These are phyloP conservation scores for Cephus cinctus DNA, from an alignment of 1,140 invertebrate genomes.

Conservation along the genomic window DNA sequence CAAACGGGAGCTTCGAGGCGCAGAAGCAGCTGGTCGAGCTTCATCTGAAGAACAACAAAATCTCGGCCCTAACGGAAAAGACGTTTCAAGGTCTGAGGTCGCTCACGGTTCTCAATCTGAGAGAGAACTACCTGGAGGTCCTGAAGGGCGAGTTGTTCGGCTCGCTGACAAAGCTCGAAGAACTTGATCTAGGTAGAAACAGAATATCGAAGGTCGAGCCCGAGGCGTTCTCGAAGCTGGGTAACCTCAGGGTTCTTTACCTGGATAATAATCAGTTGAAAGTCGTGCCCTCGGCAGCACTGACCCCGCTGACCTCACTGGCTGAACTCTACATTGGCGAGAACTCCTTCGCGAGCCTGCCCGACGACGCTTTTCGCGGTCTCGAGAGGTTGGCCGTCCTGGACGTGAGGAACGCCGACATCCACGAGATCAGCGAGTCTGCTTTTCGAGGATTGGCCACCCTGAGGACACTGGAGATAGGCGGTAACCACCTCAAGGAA, in stretches of 20 bases:
- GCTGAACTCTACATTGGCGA: conserved; percentile 81
- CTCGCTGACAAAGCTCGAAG: conserved; percentile 72
- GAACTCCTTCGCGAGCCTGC: conserved; percentile 75
- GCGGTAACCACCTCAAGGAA: conserved; percentile 71
- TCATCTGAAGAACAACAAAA: conserved; percentile 81
- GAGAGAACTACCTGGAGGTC: conserved; percentile 80
- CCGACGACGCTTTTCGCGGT: conserved; percentile 73
- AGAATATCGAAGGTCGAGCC: conserved; percentile 78
- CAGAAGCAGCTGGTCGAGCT: conserved; percentile 80
- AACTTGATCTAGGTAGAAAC: conserved; percentile 86
- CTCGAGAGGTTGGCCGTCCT: conserved; percentile 72
- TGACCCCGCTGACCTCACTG: conserved; percentile 69
- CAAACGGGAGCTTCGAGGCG: conserved; percentile 72
- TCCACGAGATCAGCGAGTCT: conserved; percentile 71
- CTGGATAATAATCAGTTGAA: conserved; percentile 83
- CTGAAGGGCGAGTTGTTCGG: conserved; percentile 75
- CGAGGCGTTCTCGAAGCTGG: conserved; percentile 75
- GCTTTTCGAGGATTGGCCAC: conserved; percentile 75
- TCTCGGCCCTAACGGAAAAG: conserved; percentile 73
- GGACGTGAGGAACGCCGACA: conserved; percentile 75
- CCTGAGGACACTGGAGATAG: conserved; percentile 72
- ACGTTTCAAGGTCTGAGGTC: conserved; percentile 78
- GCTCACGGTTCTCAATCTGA: conserved; percentile 75
- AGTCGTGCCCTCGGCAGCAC: conserved; percentile 70
- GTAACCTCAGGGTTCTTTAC: conserved; percentile 73